Evolutionary conservation across 2,113 vertebrate species (phyloP).

Genomic region (Leiothrix lutea): DNA sequence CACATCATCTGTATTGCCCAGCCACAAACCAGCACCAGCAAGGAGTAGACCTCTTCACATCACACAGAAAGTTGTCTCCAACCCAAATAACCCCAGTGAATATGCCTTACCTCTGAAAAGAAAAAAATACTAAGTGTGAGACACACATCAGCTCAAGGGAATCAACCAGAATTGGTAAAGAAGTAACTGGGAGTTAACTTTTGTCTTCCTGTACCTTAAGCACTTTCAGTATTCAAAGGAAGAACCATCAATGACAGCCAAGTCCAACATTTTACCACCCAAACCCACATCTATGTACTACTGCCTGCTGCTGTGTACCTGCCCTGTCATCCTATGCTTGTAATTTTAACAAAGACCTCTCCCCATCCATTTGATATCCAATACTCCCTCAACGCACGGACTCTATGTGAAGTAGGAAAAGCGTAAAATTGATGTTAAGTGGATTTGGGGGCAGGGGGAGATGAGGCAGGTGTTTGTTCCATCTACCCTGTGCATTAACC

Average conservation of each 20-base stretch:
- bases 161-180: background rate
- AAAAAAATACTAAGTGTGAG: background rate
- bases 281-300: background rate
- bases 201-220: background rate
- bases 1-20: background rate
- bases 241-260: background rate
- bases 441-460: background rate
- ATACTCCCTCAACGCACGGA: rapidly evolving
- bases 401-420: background rate
- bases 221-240: background rate
- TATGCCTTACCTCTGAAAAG: background rate
- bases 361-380: background rate
- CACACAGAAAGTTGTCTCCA: background rate
- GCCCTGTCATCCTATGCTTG: background rate
- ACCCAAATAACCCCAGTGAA: background rate
- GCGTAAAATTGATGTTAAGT: background rate
- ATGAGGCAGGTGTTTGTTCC: background rate
- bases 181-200: background rate
- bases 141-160: background rate
- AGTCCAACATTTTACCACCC: background rate
- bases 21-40: background rate
- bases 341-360: background rate
- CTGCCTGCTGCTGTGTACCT: background rate
- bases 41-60: background rate
- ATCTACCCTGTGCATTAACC: background rate